A percentile compares a stretch with the other conserved stretches of the same genome.
These are phyloP conservation scores for Seira sanloemensis DNA, from an alignment of 2,888 invertebrate species.

Conservation along the genomic window DNA sequence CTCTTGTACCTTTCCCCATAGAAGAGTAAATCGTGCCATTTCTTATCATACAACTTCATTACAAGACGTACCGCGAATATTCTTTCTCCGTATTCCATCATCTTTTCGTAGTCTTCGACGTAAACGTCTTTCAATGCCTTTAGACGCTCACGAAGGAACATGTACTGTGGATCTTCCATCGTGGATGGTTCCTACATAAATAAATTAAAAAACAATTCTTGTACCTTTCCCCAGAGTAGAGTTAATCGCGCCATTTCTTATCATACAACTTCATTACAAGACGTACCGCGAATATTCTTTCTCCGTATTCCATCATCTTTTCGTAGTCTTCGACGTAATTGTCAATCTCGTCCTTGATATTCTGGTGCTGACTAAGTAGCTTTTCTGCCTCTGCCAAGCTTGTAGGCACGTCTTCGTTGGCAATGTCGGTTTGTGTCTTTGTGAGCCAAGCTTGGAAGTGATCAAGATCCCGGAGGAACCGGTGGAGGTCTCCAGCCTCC, in stretches of 20 bases:
- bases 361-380: conserved; percentile 96
- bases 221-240: no score
- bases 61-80: no score
- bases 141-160: conserved; percentile 98
- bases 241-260: no score
- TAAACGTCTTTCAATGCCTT: conserved; percentile 99
- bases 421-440: conserved; percentile 99
- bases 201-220: no score
- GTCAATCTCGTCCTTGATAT: conserved; percentile 99
- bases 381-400: conserved; percentile 97
- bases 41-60: no score
- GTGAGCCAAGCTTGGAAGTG: conserved; percentile 99
- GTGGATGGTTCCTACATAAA: conserved; percentile 88
- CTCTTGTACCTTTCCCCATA: background rate
- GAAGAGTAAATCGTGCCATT: background rate
- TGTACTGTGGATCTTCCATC: conserved; percentile 98
- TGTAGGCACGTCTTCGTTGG: conserved; percentile 95
- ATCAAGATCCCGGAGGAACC: conserved; percentile 98
- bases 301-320: conserved; percentile 99
- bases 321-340: conserved; percentile 94
- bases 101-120: conserved; percentile 91
- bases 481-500: conserved; percentile 98
- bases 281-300: conserved; percentile 94
- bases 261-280: no score
- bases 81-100: conserved; percentile 99